Conservation (phyloP, 2,888 invertebrate species). For the Pseudococcus viburni region DNA sequence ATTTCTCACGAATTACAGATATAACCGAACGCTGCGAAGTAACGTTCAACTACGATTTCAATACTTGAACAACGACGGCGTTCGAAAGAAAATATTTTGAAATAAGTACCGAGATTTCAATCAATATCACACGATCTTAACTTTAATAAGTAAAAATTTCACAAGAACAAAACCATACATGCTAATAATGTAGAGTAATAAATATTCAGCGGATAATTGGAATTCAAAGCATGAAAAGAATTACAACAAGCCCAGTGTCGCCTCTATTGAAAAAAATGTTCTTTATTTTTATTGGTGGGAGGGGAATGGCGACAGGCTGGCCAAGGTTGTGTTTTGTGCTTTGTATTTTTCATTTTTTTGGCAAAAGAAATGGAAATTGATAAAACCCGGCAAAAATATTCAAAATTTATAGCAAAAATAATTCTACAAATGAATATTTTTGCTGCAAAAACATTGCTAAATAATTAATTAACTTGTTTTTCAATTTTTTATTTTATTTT, state of each 20-base stretch:
- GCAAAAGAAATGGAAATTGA: not conserved
- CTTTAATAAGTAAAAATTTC: not conserved
- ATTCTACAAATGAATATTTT: no score
- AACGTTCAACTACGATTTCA: not conserved
- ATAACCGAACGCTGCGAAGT: not conserved
- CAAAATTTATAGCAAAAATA: no score
- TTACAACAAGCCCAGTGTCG: constrained; percentile 23
- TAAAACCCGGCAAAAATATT: not conserved
- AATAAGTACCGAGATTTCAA: not conserved
- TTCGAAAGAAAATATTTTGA: not conserved
- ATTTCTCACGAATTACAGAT: not conserved
- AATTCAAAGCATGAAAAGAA: constrained; percentile 51
- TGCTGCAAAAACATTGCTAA: no score
- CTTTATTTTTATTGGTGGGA: not conserved
- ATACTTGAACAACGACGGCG: not conserved
- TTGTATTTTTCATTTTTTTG: not conserved
- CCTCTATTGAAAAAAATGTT: constrained; percentile 50
- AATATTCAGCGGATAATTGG: constrained; percentile 20
- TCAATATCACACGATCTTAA: not conserved
- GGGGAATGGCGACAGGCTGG: not conserved
- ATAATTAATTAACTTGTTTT: no score
- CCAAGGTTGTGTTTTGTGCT: not conserved
- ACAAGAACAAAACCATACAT: constrained; percentile 27
- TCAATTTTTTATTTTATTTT: no score
- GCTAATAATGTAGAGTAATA: constrained; percentile 22